These are phyloP conservation scores for Chrysogorgia sp. DNA, from an alignment of 92 coral and sea anemone species.

Conservation along the genomic window DNA sequence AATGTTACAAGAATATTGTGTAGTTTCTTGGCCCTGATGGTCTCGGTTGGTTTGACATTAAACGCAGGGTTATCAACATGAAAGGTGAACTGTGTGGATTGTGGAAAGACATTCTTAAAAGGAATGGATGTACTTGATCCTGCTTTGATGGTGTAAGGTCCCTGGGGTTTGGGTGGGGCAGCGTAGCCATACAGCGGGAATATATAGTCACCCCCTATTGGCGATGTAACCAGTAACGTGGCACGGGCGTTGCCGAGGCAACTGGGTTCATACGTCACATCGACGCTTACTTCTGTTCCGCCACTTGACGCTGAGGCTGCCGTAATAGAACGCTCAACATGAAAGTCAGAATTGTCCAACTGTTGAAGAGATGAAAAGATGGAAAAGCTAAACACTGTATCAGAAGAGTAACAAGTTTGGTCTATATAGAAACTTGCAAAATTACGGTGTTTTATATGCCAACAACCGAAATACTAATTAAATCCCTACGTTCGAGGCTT, in stretches of 20 bases:
- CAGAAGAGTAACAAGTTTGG: too few relatives aligned
- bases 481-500: too few relatives aligned
- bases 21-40: constrained; percentile 88
- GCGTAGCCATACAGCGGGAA: constrained; percentile 97
- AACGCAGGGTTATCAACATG: constrained; percentile 90
- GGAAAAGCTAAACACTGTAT: neutral
- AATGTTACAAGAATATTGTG: constrained; percentile 90
- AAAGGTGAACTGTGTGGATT: constrained; percentile 88
- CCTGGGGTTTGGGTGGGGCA: constrained; percentile 94
- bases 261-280: constrained; percentile 91
- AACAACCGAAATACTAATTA: too few relatives aligned
- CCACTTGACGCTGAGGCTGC: constrained; percentile 99
- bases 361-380: constrained; percentile 31
- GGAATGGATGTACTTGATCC: constrained; percentile 88
- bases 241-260: constrained; percentile 96
- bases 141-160: constrained; percentile 93
- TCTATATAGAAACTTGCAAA: too few relatives aligned
- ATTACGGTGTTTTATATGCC: too few relatives aligned
- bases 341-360: constrained; percentile 96
- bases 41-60: constrained; percentile 86
- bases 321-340: constrained; percentile 90
- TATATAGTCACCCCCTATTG: constrained; percentile 89
- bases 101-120: constrained; percentile 92
- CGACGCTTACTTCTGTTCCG: constrained; percentile 95
- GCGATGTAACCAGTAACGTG: constrained; percentile 70